A percentile compares a stretch with the other conserved stretches of the same genome.
phyloP scores from a whole-genome alignment of 2,888 invertebrate species.

The Tetrapedia diversipes region DNA sequence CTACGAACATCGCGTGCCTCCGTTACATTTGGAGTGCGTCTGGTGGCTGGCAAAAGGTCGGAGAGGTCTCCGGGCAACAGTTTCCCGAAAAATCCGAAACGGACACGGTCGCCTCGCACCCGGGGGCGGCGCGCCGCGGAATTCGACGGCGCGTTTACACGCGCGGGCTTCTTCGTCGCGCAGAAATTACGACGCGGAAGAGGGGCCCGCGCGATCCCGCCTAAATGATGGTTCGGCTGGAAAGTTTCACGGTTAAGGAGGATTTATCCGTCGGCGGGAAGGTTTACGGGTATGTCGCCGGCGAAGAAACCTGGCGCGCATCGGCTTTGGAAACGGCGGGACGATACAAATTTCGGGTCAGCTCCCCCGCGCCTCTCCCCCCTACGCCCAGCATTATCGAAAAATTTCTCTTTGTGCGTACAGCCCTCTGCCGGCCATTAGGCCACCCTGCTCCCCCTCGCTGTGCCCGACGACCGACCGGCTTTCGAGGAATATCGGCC shows the following conservation, averaged over 20 bases:
- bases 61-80: background rate
- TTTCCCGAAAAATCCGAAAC: conserved; percentile 6
- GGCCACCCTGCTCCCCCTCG: background rate
- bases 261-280: conserved; percentile 49
- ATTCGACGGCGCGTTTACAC: conserved; percentile 45
- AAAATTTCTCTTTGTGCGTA: conserved; percentile 55
- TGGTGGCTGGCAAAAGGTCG: background rate
- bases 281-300: conserved; percentile 59
- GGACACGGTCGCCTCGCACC: background rate
- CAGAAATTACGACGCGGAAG: conserved; percentile 64
- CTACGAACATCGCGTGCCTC: too few species aligned
- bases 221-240: conserved; percentile 57
- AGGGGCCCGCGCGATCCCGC: conserved; percentile 49
- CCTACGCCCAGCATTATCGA: conserved; percentile 43
- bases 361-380: background rate
- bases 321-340: conserved; percentile 33
- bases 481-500: conserved; percentile 54
- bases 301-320: conserved; percentile 37
- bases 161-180: conserved; percentile 44
- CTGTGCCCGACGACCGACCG: conserved; percentile 1
- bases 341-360: conserved; percentile 44
- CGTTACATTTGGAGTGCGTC: too few species aligned
- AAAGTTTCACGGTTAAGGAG: conserved; percentile 62
- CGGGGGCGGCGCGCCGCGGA: conserved; percentile 27
- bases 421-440: conserved; percentile 43